phyloP scores from a whole-genome alignment of 92 coral and sea anemone species.

The Epizoanthus fatuus region DNA sequence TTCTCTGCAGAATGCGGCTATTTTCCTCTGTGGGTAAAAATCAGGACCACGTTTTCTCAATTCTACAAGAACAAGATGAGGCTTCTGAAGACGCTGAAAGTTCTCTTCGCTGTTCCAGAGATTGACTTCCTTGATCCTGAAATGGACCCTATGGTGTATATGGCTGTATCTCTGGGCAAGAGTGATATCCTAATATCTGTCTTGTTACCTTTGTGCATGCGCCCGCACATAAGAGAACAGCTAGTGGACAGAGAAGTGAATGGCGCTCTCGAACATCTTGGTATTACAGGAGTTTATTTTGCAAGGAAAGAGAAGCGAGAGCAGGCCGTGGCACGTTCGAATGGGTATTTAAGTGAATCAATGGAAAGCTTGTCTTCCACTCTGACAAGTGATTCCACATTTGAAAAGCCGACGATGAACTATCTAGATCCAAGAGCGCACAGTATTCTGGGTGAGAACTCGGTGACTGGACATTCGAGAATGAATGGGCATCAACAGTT shows the following conservation, averaged over 20 bases:
- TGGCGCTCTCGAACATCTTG: slow-evolving; percentile 50
- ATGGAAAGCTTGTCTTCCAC: slow-evolving; percentile 18
- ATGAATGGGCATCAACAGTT: neutral
- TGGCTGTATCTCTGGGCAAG: slow-evolving; percentile 85
- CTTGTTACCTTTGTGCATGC: slow-evolving; percentile 66
- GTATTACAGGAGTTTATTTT: slow-evolving; percentile 79
- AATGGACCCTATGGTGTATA: slow-evolving; percentile 65
- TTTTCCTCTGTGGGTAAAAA: slow-evolving; percentile 86
- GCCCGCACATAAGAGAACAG: slow-evolving; percentile 58
- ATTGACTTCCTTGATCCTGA: slow-evolving; percentile 61
- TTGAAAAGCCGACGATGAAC: slow-evolving; percentile 12
- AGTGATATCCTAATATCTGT: slow-evolving; percentile 75
- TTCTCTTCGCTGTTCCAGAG: slow-evolving; percentile 80
- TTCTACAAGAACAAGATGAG: slow-evolving; percentile 62
- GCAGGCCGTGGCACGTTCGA: neutral
- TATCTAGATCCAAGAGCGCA: neutral
- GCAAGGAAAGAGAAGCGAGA: slow-evolving; percentile 49
- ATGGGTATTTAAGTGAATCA: slow-evolving; percentile 24
- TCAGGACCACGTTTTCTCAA: slow-evolving; percentile 66
- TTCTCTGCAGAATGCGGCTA: slow-evolving; percentile 85
- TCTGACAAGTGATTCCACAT: slow-evolving; percentile 8
- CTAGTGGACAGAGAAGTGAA: slow-evolving; percentile 66
- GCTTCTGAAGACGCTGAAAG: slow-evolving; percentile 62
- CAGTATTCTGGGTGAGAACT: neutral
- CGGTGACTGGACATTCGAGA: neutral